phyloP scores from a whole-genome alignment of 2,888 invertebrate genomes.

The Caprella mutica region DNA sequence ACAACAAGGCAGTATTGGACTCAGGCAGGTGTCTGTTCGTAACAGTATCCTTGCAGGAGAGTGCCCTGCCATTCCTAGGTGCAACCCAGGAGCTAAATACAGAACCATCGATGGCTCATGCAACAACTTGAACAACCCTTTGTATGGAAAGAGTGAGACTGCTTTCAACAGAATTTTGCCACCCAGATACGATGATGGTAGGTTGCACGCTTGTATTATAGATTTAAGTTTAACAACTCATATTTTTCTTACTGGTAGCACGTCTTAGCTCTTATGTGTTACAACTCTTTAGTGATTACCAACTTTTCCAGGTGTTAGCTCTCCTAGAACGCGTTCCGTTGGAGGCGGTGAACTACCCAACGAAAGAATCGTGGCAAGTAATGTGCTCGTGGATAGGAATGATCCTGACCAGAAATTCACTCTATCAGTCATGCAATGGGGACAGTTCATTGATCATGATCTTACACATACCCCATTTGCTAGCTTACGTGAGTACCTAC shows the following conservation, averaged over 20 bases:
- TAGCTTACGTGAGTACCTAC: slow-evolving; percentile 3
- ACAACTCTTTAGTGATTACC: too few relatives aligned
- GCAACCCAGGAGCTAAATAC: slow-evolving; percentile 22
- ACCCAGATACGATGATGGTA: slow-evolving; percentile 32
- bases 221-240: background rate
- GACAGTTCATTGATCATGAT: slow-evolving; percentile 30
- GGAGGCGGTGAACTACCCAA: slow-evolving; percentile 12
- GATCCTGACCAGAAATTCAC: slow-evolving; percentile 21
- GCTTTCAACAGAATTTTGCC: slow-evolving; percentile 32
- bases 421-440: slow-evolving; percentile 30
- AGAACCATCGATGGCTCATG: slow-evolving; percentile 28
- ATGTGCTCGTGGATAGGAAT: slow-evolving; percentile 19
- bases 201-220: background rate
- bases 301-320: slow-evolving; percentile 13
- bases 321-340: background rate
- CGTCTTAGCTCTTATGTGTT: too few relatives aligned
- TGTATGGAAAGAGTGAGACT: slow-evolving; percentile 28
- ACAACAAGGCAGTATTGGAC: slow-evolving; percentile 32
- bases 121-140: slow-evolving; percentile 25
- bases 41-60: slow-evolving; percentile 35
- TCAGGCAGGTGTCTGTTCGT: slow-evolving; percentile 34
- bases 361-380: slow-evolving; percentile 12
- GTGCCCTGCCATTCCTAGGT: slow-evolving; percentile 35
- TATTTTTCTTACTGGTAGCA: too few relatives aligned
- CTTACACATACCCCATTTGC: slow-evolving; percentile 24